phyloP scores from a whole-genome alignment of 2,113 vertebrate species.

The Carollia perspicillata region DNA sequence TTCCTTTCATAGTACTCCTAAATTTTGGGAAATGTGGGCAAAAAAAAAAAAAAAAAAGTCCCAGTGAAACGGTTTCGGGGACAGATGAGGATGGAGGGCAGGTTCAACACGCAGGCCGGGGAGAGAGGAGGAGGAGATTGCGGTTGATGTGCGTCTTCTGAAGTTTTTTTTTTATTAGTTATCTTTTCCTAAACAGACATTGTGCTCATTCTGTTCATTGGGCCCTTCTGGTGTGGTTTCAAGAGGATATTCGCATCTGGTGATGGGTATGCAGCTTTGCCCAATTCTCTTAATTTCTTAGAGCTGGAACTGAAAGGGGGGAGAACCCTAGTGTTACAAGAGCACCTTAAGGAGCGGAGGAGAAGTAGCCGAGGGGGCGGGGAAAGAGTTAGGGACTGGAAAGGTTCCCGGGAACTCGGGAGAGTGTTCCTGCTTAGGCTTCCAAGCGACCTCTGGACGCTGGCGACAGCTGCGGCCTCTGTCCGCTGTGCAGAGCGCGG shows the following conservation, averaged over 20 bases:
- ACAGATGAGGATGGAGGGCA: not conserved
- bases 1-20: not conserved
- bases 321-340: too few species aligned
- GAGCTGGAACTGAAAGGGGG: not conserved
- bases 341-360: not conserved
- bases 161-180: not conserved
- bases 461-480: not conserved
- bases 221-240: not conserved
- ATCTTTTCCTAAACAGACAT: not conserved
- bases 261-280: not conserved
- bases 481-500: rapidly evolving
- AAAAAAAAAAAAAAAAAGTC: not conserved
- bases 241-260: not conserved
- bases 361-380: rapidly evolving
- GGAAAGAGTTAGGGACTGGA: not conserved
- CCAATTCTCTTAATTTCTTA: not conserved
- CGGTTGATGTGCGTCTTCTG: rapidly evolving
- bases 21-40: not conserved
- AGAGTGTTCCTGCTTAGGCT: not conserved
- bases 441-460: not conserved
- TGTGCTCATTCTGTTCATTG: not conserved
- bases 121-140: too few species aligned
- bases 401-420: not conserved
- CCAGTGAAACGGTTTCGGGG: not conserved
- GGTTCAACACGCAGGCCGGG: rapidly evolving